Percentiles rank a stretch among this genome's conserved stretches.
These are phyloP conservation scores for Mastigias papua DNA, from an alignment of 30 jellyfish, hydroid and myxozoan genomes.

Conservation along the genomic window DNA sequence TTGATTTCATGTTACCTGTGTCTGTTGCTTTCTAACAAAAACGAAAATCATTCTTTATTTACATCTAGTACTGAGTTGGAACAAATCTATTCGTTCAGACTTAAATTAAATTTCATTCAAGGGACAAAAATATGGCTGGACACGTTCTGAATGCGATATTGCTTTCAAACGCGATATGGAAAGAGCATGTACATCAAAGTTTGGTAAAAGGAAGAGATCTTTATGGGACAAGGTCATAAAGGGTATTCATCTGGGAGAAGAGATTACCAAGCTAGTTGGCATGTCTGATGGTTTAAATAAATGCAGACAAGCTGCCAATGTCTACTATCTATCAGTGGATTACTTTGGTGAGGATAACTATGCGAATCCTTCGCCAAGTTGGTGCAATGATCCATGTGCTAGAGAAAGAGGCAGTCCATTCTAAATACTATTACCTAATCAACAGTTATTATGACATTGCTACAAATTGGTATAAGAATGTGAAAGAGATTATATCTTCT, in stretches of 20 bases:
- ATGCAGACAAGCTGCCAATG: slow-evolving; percentile 43
- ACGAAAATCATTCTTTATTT: too few relatives aligned
- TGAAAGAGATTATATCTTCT: too few relatives aligned
- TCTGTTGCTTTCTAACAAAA: too few relatives aligned
- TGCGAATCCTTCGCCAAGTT: slow-evolving; percentile 22
- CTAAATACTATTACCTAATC: not conserved
- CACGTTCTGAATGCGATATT: slow-evolving; percentile 21
- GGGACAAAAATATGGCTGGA: slow-evolving; percentile 58
- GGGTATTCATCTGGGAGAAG: not conserved
- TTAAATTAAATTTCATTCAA: not conserved
- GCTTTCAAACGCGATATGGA: slow-evolving; percentile 53
- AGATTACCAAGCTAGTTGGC: slow-evolving; percentile 19
- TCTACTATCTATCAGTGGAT: slow-evolving; percentile 24
- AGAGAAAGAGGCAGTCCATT: slow-evolving; percentile 14
- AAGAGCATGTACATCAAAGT: not conserved
- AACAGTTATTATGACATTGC: not conserved
- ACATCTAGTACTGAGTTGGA: too few relatives aligned
- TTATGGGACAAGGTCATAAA: slow-evolving; percentile 5
- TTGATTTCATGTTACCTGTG: too few relatives aligned
- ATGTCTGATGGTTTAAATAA: not conserved
- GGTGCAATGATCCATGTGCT: slow-evolving; percentile 38
- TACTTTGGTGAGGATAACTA: slow-evolving; percentile 17
- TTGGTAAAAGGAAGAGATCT: not conserved
- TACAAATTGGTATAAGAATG: too few relatives aligned
- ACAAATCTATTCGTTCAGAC: too few relatives aligned